Base-by-base conservation (phyloP, 1,140 invertebrate genomes). In the Popillia japonica region DNA sequence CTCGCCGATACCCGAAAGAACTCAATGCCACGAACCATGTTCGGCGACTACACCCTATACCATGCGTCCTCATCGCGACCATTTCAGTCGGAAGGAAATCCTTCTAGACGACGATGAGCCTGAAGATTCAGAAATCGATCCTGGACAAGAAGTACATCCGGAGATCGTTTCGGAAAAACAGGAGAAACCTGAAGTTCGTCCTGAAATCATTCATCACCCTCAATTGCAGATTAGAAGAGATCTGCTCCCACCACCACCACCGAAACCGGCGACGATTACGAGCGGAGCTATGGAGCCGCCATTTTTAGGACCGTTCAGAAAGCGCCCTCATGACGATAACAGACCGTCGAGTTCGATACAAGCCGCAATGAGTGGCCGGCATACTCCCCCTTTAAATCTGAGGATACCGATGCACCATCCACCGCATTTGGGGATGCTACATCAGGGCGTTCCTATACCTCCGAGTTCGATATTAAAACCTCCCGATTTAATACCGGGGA, bases 151-250 rank as follows among this genome's bases (percentile, higher is more conserved):
- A 64, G 88, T 89, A 55, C 87, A 89, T 78, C 88, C 89, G 76
- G 88, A 87, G 79, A 86, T 88, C 83, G 86, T 87, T 78, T 77
- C 82, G 27, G 87, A 88, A 14, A 85, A 87, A 75, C 81, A 86
- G 41, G 87, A 86, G 81, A 86, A 78, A 80, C 87, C 84, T 83
- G 84, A 17, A 7, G 85, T 80, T 7, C 79, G 83, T 27, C 84
- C 0, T 82, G 88, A 72, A n/a, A 64, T 61, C 86, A 68, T 77
- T 23, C 87, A 88, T 72, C 85, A 91, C 78, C 91, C 91, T 0
- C 91, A 92, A 79, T 82, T 94, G 34, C 93, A 94, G 81, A 94
- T 94, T 23, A 88, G 93, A 42, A 88, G 93, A 84, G 93, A 94
- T 81, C 86, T 94, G 23, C 89, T 93, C 77, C 91, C 91, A 80